Percentiles rank a stretch among this genome's conserved stretches.
Conservation (phyloP, 2,797 vertebrate genomes). For the Muscicapa comitata region DNA sequence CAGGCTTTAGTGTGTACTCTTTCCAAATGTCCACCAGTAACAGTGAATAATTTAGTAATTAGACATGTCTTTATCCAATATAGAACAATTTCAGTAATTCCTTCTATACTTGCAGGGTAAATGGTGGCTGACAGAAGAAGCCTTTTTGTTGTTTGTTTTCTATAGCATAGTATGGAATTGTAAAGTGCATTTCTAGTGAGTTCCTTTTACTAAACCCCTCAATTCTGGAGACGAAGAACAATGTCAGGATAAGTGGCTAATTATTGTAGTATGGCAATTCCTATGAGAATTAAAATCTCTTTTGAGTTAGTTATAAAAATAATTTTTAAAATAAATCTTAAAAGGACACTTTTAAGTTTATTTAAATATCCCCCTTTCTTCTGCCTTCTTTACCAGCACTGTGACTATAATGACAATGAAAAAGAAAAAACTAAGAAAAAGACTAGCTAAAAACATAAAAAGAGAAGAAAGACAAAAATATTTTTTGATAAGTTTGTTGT, state of each 20-base stretch:
- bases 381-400: background rate
- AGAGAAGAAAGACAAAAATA: background rate
- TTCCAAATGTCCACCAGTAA: background rate
- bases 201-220: background rate
- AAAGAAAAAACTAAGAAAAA: background rate
- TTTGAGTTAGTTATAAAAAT: background rate
- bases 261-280: background rate
- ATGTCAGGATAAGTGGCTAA: background rate
- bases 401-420: background rate
- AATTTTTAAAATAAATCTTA: background rate
- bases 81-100: background rate
- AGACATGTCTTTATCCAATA: background rate
- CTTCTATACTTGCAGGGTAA: background rate
- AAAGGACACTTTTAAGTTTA: accelerated
- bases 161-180: background rate
- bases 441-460: background rate
- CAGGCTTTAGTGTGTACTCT: background rate
- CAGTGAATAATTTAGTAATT: conserved; percentile 13
- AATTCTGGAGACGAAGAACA: background rate
- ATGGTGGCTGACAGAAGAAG: background rate
- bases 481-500: background rate
- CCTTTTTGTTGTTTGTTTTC: background rate
- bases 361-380: background rate
- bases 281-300: background rate
- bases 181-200: background rate